Evolutionary conservation across 30 jellyfish, hydroid and myxozoan species (phyloP), one percentile per base, ranked within the genome.

Genomic region (Mastigias papua): DNA sequence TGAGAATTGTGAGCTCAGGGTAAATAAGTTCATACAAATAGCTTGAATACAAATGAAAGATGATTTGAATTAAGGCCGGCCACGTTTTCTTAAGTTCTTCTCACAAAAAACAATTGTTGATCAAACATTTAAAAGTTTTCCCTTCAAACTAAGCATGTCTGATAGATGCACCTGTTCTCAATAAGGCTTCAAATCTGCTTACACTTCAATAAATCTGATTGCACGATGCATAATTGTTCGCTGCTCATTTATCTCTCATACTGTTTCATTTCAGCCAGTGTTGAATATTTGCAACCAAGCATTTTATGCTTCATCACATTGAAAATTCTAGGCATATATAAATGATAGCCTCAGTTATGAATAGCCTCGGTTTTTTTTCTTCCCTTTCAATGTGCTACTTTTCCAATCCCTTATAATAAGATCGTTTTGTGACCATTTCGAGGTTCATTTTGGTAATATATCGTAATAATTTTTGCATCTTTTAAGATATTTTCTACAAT

Each of bases 61-160:
- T 80, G 69, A 64, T 80, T 80, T 80, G 54, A 80, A 66, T 66
- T 64, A 80, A 80, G 81, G 54, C 90, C 90, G 81, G 81, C 80
- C 90, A 80, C 81, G 90, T 49, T 80, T 80, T 46, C 79, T 80
- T 32, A 80, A 46, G 90, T 80, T 54, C 22, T 61, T 80, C 90
- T 48, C 90, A 80, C 81, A 80, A 60, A 80, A 80, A 35, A 72
- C 79, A 80, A 80, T 80, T 80, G 90, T 54, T 23, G 73, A 80
- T 80, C 81, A 80, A 80, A 80, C 81, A 80, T 48, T 37, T 34
- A n/a, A 61, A 34, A 72, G 21, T 72, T 20, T 48, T 34, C 83
- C 63, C 73, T 28, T 61, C 48, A 50, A 73, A 49, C 10, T 78
- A 32, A 61, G 82, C 81, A 34, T 48, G 90, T 37, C 90, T 80